Evolutionary conservation across 2,888 invertebrate genomes (phyloP).

Genomic region (Didymodactylos carnosus): DNA sequence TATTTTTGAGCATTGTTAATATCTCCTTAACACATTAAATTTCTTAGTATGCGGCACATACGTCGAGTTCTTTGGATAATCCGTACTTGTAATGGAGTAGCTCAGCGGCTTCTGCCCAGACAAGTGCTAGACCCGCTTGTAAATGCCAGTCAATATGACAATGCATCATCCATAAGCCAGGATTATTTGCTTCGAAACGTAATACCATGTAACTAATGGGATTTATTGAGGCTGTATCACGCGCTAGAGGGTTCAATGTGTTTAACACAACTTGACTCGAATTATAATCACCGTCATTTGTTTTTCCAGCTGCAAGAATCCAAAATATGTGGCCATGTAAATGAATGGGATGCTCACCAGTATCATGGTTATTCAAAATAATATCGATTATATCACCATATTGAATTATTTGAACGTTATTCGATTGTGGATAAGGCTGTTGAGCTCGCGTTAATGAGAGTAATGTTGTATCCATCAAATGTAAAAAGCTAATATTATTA

Average conservation of each 20-base stretch:
- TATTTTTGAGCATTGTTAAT: no score
- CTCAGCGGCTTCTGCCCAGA: no score
- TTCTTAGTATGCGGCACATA: no score
- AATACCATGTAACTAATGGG: not conserved
- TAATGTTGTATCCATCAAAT: not conserved
- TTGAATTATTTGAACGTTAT: not conserved
- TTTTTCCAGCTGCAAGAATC: not conserved
- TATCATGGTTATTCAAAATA: not conserved
- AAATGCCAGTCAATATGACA: not conserved
- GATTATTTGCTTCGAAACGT: not conserved
- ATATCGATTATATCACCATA: not conserved
- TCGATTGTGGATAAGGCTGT: not conserved
- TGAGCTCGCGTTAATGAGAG: not conserved
- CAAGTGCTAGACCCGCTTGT: not conserved
- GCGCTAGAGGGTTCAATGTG: not conserved
- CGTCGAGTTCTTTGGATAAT: no score
- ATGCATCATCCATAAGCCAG: not conserved
- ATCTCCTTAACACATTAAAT: no score
- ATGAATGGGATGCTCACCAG: not conserved
- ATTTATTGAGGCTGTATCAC: not conserved
- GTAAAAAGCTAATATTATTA: not conserved
- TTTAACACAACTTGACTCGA: not conserved
- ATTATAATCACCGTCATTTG: not conserved
- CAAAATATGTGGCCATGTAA: not conserved
- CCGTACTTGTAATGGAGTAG: no score